Base-by-base conservation (phyloP, 2,888 invertebrate species). In the Dexiosoma caninum region DNA sequence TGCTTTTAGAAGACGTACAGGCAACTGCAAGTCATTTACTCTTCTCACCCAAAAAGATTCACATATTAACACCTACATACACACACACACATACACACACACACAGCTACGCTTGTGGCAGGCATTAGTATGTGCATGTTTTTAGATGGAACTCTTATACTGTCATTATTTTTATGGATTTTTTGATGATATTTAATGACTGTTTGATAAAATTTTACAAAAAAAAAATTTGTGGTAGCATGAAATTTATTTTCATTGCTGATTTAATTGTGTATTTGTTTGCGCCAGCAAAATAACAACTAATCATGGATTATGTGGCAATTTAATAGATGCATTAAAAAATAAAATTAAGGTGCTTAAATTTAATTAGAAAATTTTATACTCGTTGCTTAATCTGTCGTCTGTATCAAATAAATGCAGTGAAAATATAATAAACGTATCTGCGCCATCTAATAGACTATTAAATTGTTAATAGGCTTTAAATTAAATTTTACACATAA, bases 281-380 rank as follows among this genome's bases (percentile, higher is more conserved):
- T 51, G 14, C 21, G 10, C 23, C 32, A 59, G 30, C 40, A 66
- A 49, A 67, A 76, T 71, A 71, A 59, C 66, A 60, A 66, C 66
- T 80, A 80, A 80, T 71, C 60, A 37, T 40, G 32, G 75, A 70
- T 80, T 75, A 75, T 80, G 79, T 75, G 75, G 76, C 37, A 71
- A 44, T 76, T 80, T 76, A 71, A 71, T 71, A 67, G 66, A n/a
- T 51, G 32, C 40, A 71, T 76, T 80, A 67, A 74, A 59, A 60
- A 40, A 55, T 32, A 44, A 57, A 76, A 76, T 66, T 32, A 59
- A 67, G 67, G 67, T 57, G 55, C 69, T 74, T 79, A 79, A 74
- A 64, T 74, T 64, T 79, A 79, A 79, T 79, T 79, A 74, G 72
- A 64, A 74, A 37, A 70, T 74, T 66, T 66, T 9, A 66, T 51